These are phyloP conservation scores for Potamarius usumacintae DNA, from an alignment of 2,113 vertebrate genomes.

Conservation along the genomic window DNA sequence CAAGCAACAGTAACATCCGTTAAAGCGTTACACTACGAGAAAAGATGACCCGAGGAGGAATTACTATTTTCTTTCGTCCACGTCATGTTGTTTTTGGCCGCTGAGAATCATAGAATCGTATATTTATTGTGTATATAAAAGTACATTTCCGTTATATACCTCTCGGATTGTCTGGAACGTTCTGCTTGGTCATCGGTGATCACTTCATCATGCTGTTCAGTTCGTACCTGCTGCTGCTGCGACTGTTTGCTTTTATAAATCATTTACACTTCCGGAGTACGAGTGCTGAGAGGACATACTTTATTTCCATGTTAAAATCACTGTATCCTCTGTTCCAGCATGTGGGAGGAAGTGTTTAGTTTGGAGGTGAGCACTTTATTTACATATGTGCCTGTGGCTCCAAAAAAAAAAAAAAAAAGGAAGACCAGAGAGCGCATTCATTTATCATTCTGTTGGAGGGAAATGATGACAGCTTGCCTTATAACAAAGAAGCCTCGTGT, in stretches of 20 bases:
- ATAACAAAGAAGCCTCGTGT: not conserved
- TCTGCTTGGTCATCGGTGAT: slow-evolving; percentile 8
- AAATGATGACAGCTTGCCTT: not conserved
- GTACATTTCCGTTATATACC: not conserved
- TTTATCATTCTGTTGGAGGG: not conserved
- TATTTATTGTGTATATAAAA: not conserved
- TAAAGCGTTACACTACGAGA: not conserved
- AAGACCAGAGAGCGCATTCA: not conserved
- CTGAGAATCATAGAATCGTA: not conserved
- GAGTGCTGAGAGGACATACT: slow-evolving; percentile 29
- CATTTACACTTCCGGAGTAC: slow-evolving; percentile 32
- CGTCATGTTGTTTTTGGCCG: not conserved
- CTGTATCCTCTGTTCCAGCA: slow-evolving; percentile 23
- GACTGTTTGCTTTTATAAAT: slow-evolving; percentile 45
- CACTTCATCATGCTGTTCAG: slow-evolving; percentile 12
- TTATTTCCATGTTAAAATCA: slow-evolving; percentile 31
- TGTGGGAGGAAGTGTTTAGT: slow-evolving; percentile 32
- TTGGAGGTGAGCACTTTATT: slow-evolving; percentile 37
- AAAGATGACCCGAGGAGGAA: not conserved
- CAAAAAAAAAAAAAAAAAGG: not conserved
- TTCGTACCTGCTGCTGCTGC: slow-evolving; percentile 8
- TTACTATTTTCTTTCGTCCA: not conserved
- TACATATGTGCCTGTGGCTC: slow-evolving; percentile 15
- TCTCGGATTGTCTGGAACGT: slow-evolving; percentile 1
- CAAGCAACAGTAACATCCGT: not conserved